A percentile compares a stretch with the other conserved stretches of the same genome.
Evolutionary conservation across 92 coral and sea anemone genomes (phyloP).

Genomic region (Actinostola sp.): DNA sequence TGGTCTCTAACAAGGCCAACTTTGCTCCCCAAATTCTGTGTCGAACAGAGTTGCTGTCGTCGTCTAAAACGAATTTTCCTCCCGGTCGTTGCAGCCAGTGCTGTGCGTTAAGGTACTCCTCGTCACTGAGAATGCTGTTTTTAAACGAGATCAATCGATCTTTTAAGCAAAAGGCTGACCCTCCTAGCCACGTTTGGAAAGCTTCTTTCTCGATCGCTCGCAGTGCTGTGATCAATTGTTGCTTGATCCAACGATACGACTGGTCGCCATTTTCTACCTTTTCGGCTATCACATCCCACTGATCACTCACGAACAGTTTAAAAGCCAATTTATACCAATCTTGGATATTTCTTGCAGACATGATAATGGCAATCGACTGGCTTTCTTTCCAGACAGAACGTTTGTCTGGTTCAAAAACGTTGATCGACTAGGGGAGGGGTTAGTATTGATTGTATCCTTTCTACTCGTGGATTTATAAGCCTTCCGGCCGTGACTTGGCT

Average conservation of each 20-base stretch:
- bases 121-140: conserved; percentile 54
- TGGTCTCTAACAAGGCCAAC: conserved; percentile 65
- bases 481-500: no score
- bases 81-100: conserved; percentile 56
- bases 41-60: conserved; percentile 25
- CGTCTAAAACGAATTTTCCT: conserved; percentile 48
- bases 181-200: conserved; percentile 52
- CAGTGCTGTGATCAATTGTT: conserved; percentile 59
- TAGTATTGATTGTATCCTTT: no score
- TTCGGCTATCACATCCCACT: conserved; percentile 72
- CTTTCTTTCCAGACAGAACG: no score
- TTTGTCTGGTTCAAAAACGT: no score
- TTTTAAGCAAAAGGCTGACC: conserved; percentile 64
- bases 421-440: not conserved
- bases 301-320: conserved; percentile 72
- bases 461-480: no score
- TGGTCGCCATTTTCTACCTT: conserved; percentile 75
- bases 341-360: conserved; percentile 67
- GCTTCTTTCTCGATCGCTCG: conserved; percentile 49
- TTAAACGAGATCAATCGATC: conserved; percentile 62
- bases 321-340: conserved; percentile 84
- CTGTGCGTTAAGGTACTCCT: conserved; percentile 35
- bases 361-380: conserved; percentile 6
- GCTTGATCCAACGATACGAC: conserved; percentile 86
- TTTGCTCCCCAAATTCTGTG: conserved; percentile 61